Conservation (phyloP, 1,140 invertebrate genomes). For the Papilio polyxenes region DNA sequence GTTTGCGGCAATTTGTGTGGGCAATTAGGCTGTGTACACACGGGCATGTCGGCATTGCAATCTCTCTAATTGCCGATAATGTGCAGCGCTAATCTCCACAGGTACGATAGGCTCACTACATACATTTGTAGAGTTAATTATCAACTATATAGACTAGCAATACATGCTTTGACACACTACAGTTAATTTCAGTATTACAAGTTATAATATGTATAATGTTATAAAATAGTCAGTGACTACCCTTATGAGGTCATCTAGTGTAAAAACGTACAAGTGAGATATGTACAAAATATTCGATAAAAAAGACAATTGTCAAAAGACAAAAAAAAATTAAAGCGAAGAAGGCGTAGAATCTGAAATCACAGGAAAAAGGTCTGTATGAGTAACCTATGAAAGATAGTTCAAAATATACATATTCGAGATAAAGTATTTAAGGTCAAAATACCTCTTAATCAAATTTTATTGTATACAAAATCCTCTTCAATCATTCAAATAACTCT, state of each 20-base stretch:
- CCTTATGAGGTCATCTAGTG: no score
- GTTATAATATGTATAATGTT: background rate
- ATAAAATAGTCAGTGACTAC: background rate
- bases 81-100: background rate
- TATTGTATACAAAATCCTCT: background rate
- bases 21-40: slow-evolving; percentile 6
- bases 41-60: background rate
- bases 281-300: no score
- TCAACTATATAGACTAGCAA: no score
- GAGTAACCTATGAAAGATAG: no score
- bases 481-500: background rate
- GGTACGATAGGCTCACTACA: background rate
- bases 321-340: no score
- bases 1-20: slow-evolving; percentile 7
- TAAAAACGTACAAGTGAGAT: no score
- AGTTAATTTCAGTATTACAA: background rate
- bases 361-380: no score
- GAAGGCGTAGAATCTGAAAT: no score
- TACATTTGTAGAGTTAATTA: background rate
- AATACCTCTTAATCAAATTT: background rate
- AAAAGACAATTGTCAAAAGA: no score
- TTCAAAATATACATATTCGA: background rate
- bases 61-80: slow-evolving; percentile 5
- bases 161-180: background rate
- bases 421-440: no score